Percentiles rank a stretch among this genome's conserved stretches.
phyloP scores from a whole-genome alignment of 2,113 vertebrate species.

The Neopipo cinnamomea region DNA sequence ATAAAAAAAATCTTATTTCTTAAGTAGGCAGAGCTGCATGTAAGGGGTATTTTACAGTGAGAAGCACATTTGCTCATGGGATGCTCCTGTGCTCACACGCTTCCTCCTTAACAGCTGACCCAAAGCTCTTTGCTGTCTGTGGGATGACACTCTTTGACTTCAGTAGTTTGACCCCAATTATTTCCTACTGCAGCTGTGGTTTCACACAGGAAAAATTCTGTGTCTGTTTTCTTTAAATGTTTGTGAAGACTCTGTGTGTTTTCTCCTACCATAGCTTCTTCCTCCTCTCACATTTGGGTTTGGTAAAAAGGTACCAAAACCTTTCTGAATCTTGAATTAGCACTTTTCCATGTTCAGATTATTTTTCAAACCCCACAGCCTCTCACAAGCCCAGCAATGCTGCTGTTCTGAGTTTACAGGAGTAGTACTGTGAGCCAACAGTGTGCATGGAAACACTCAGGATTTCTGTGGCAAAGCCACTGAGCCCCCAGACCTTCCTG shows the following conservation, averaged over 20 bases:
- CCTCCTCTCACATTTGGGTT: not conserved
- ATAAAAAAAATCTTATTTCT: not conserved
- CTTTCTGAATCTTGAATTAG: not conserved
- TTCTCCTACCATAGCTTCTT: not conserved
- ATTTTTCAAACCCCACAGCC: not conserved
- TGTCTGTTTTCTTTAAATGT: not conserved
- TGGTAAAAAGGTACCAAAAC: not conserved
- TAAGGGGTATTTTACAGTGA: not conserved
- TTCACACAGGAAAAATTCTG: not conserved
- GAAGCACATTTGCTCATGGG: not conserved
- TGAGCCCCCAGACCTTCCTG: not conserved
- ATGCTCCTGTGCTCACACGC: not conserved
- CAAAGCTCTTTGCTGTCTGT: not conserved
- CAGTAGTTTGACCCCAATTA: not conserved
- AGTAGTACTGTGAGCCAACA: not conserved
- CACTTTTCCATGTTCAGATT: not conserved
- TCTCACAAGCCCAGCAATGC: not conserved
- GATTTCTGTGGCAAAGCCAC: not conserved
- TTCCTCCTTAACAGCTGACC: not conserved
- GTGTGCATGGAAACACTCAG: accelerated
- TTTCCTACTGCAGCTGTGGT: not conserved
- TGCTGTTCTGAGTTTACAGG: not conserved
- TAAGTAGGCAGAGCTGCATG: not conserved
- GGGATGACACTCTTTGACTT: not conserved
- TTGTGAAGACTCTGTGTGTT: not conserved